phyloP scores from a whole-genome alignment of 2,113 vertebrate genomes.

The Cyphomyrus plagiostoma region DNA sequence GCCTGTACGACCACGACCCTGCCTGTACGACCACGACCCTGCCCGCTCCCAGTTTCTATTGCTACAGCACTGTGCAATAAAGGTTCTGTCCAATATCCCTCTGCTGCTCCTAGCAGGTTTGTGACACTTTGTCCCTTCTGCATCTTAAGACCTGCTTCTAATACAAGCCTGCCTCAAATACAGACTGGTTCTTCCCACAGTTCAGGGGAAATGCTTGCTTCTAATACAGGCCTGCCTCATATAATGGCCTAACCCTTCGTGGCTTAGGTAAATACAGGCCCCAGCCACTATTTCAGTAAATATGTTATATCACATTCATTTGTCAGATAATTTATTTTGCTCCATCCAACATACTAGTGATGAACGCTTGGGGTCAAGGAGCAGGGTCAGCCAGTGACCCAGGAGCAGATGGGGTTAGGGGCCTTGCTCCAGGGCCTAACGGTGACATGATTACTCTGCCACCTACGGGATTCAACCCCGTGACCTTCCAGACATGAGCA shows the following conservation, averaged over 20 bases:
- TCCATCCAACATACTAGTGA: neutral
- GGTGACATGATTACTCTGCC: neutral
- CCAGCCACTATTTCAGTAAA: neutral
- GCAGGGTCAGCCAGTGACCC: neutral
- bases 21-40: no score
- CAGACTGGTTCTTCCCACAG: neutral
- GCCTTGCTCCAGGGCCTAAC: neutral
- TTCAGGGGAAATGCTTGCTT: neutral
- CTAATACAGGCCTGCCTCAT: neutral
- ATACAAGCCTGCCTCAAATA: no score
- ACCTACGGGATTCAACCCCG: neutral
- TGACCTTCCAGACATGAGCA: neutral
- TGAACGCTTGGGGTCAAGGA: neutral
- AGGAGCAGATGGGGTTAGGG: neutral
- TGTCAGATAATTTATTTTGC: neutral
- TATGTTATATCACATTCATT: neutral
- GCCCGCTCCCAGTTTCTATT: no score
- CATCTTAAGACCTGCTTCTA: no score
- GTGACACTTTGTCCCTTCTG: no score
- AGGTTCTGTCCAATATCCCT: no score
- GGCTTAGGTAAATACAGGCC: neutral
- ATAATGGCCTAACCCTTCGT: neutral
- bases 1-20: no score
- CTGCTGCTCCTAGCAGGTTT: no score
- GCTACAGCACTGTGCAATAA: no score